Conservation (phyloP, 2,888 invertebrate species). For the Junonia oenone region DNA sequence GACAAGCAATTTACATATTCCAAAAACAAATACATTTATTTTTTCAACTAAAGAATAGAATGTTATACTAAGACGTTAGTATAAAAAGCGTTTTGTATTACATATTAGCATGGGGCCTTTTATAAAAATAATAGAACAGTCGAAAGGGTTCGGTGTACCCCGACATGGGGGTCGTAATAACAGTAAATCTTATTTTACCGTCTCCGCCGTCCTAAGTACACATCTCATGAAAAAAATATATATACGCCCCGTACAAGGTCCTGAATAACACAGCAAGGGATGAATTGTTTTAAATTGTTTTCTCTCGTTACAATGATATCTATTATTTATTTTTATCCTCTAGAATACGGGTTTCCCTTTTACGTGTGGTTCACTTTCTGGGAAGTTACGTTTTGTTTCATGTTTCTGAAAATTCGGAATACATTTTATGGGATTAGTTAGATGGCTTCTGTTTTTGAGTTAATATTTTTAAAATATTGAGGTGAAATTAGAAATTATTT, state of each 20-base stretch:
- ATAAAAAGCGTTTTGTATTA: neutral
- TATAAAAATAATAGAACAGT: slow-evolving; percentile 32
- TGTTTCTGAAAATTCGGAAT: no score
- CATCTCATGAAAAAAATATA: slow-evolving; percentile 49
- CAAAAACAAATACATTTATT: neutral
- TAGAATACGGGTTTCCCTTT: neutral
- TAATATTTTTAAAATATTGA: no score
- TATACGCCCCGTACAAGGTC: slow-evolving; percentile 31
- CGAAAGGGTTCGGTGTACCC: slow-evolving; percentile 29
- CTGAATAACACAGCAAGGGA: slow-evolving; percentile 21
- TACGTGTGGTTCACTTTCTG: no score
- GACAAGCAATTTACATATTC: neutral
- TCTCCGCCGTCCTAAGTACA: slow-evolving; percentile 36
- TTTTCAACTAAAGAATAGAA: neutral
- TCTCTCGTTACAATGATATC: slow-evolving; percentile 6
- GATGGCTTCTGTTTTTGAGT: no score
- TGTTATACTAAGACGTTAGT: neutral
- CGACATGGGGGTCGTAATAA: slow-evolving; percentile 37
- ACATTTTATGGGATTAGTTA: neutral
- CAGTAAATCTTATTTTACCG: slow-evolving; percentile 49
- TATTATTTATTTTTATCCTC: neutral
- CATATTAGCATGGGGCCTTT: slow-evolving; percentile 20
- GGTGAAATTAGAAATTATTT: no score
- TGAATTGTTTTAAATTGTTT: slow-evolving; percentile 25
- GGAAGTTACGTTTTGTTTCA: no score